phyloP scores from a whole-genome alignment of 2,888 invertebrate species.

The Megaustenia siamemsis region DNA sequence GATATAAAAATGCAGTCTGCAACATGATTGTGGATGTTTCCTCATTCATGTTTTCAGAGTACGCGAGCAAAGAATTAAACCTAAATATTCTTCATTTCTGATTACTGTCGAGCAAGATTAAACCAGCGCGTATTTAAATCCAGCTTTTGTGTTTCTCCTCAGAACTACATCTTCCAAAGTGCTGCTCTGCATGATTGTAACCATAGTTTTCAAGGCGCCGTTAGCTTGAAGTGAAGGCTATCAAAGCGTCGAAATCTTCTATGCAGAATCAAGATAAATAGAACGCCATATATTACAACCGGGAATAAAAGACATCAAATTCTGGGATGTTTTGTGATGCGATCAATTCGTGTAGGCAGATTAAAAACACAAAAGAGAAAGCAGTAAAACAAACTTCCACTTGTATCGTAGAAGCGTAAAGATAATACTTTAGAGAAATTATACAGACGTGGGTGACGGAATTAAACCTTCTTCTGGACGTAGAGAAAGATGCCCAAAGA shows the following conservation, averaged over 20 bases:
- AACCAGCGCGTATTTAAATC: constrained; percentile 21
- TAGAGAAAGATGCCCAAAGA: constrained; percentile 24
- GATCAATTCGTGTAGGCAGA: constrained; percentile 34
- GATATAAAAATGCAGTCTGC: not conserved
- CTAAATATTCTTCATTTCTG: not conserved
- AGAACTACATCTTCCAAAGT: not conserved
- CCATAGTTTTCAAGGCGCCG: constrained; percentile 12
- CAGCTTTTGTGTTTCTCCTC: not conserved
- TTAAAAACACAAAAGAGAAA: constrained; percentile 24
- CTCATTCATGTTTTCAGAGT: not conserved
- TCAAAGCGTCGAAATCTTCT: not conserved
- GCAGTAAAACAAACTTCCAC: constrained; percentile 10
- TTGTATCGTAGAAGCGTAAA: not conserved
- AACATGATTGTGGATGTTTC: not conserved
- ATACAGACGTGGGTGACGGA: constrained; percentile 21
- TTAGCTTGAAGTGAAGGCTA: not conserved
- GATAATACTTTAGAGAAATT: not conserved
- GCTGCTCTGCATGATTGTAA: not conserved
- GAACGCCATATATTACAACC: constrained; percentile 14
- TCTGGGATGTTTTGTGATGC: constrained; percentile 36
- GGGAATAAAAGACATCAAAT: constrained; percentile 6
- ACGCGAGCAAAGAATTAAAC: not conserved
- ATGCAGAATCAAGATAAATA: not conserved
- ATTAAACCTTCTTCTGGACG: constrained; percentile 8
- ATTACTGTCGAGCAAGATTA: constrained; percentile 7